Base-by-base conservation (phyloP, 2,797 vertebrate genomes). In the Gallinago nigripennis region DNA sequence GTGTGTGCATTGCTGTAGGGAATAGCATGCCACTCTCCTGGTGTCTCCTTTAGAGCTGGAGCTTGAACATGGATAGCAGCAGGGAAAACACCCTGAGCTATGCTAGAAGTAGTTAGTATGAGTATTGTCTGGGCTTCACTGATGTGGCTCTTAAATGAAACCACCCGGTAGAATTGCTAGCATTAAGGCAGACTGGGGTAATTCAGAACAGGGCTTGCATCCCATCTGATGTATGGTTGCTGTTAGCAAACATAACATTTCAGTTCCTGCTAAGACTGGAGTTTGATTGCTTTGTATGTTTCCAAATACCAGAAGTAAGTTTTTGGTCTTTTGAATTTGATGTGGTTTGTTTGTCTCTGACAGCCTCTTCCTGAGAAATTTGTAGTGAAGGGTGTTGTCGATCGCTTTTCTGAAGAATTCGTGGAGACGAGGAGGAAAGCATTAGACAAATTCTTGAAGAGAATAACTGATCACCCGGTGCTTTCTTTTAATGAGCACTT, bases 331-430 rank as follows among this genome's bases (percentile, higher is more conserved):
- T 23, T 92, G 33, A 86, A 64, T 92, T 21, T 63, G 48, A 7
- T 77, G 16, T 3, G 2, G 78, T 82, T 92, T 95, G 23, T 68
- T 91, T 95, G 19, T 91, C 19, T 89, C 70, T 63, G 48, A 23
- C 80, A 98, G 98, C 98, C 98, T 9, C 98, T 98, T 92, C 98
- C 98, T 71, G 98, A 98, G 94, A 98, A 98, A 92, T 98, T 98
- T 92, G 98, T 98, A 70, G 97, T 98, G 70, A 98, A 98, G 82
- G 98, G 98, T 35, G 98, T 98, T 28, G 98, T 98, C 6, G 98
- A 98, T 92, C 98, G 98, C 45, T 98, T 98, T 96, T 98, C 98
- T 27, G 98, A 98, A 97, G 98, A 98, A 83, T 98, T 98, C 5
- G 98, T 98, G 90, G 98, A 98, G 86, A 98, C 98, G 0, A 98